These are phyloP conservation scores for Pheucticus melanocephalus DNA, from an alignment of 2,113 vertebrate species.

Conservation along the genomic window DNA sequence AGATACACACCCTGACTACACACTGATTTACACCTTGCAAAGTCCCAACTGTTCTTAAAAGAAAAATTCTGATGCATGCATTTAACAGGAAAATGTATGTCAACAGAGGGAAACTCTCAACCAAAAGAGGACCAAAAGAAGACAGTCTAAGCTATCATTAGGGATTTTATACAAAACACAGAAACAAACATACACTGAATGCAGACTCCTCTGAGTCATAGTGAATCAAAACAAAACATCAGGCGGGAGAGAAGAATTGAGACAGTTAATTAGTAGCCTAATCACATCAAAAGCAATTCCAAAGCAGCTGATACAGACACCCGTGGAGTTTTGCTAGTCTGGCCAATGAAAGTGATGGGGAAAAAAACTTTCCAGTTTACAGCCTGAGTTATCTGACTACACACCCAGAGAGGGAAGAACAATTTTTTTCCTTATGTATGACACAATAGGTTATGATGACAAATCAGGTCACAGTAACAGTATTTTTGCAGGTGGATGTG, in stretches of 20 bases:
- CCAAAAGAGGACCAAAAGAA: slow-evolving; percentile 19
- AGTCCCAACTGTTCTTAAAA: background rate
- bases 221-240: slow-evolving; percentile 24
- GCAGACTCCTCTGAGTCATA: background rate
- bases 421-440: background rate
- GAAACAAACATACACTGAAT: background rate
- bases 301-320: background rate
- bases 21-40: background rate
- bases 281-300: slow-evolving; percentile 36
- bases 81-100: background rate
- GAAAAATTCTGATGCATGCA: background rate
- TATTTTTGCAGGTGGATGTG: background rate
- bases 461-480: background rate
- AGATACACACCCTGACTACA: background rate
- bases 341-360: background rate
- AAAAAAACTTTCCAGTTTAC: background rate
- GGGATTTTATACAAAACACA: slow-evolving; percentile 5
- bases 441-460: background rate
- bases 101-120: background rate
- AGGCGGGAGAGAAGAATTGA: background rate
- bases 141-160: slow-evolving; percentile 3
- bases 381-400: background rate
- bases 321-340: background rate
- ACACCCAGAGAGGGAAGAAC: background rate
- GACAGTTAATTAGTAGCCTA: slow-evolving; percentile 27